Conservation (phyloP, 2,888 invertebrate species). For the Sarcophaga caerulescens region DNA sequence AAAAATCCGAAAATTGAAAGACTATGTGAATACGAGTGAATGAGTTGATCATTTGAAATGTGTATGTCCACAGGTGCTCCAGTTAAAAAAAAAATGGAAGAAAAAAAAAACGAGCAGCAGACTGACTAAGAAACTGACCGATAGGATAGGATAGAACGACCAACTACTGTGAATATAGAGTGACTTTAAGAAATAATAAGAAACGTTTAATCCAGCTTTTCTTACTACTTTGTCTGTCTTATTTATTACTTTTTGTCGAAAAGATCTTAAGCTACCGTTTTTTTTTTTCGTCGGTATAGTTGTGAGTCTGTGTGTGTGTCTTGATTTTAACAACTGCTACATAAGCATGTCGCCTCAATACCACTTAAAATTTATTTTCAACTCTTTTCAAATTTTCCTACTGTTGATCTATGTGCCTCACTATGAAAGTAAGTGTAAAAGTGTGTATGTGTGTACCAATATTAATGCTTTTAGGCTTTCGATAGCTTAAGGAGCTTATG, state of each 20-base stretch:
- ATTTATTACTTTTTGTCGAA: slow-evolving; percentile 57
- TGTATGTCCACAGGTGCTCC: slow-evolving; percentile 61
- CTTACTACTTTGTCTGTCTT: slow-evolving; percentile 43
- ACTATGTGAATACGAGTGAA: slow-evolving; percentile 23
- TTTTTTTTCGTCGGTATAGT: not conserved
- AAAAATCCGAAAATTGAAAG: slow-evolving; percentile 35
- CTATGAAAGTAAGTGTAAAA: not conserved
- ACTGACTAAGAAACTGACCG: slow-evolving; percentile 27
- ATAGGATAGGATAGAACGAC: slow-evolving; percentile 28
- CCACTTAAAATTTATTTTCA: slow-evolving; percentile 47
- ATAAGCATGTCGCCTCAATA: slow-evolving; percentile 43
- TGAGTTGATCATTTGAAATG: slow-evolving; percentile 26
- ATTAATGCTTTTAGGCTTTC: slow-evolving; percentile 41
- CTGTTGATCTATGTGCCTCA: slow-evolving; percentile 49
- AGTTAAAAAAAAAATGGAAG: slow-evolving; percentile 34
- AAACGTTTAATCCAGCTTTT: slow-evolving; percentile 58
- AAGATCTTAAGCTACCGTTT: slow-evolving; percentile 67
- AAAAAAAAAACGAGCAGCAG: not conserved
- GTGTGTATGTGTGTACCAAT: not conserved
- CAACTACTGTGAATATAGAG: slow-evolving; percentile 62
- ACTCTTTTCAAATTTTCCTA: slow-evolving; percentile 17
- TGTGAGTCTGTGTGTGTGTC: slow-evolving; percentile 11
- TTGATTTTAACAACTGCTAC: slow-evolving; percentile 29
- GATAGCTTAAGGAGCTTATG: slow-evolving; percentile 36
- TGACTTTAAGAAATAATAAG: slow-evolving; percentile 40